Conservation (phyloP, 2,113 vertebrate genomes). For the Notiomystis cincta region DNA sequence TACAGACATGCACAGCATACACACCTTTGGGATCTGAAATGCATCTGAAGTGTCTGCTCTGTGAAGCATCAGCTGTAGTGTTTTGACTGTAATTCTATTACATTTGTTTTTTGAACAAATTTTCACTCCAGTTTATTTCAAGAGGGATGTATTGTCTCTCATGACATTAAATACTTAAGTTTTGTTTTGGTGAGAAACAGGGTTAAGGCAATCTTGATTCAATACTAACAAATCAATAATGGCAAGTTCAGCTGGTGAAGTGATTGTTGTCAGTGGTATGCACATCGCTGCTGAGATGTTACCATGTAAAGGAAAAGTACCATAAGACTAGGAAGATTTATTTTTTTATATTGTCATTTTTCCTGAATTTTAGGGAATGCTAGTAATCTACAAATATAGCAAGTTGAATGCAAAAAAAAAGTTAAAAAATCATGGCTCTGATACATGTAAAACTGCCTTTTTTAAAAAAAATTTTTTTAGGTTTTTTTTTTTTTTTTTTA, state of each 20-base stretch:
- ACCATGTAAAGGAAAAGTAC: not conserved
- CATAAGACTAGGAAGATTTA: not conserved
- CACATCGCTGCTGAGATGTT: not conserved
- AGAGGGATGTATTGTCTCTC: not conserved
- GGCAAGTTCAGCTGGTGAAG: not conserved
- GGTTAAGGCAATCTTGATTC: not conserved
- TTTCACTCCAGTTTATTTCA: not conserved
- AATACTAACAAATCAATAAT: not conserved
- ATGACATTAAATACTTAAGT: not conserved
- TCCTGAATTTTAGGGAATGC: not conserved
- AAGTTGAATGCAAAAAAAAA: not conserved
- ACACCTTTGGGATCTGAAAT: not conserved
- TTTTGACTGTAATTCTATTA: not conserved
- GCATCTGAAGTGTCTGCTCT: not conserved
- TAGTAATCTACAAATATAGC: not conserved
- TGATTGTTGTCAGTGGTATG: not conserved
- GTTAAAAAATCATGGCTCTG: not conserved
- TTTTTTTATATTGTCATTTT: not conserved
- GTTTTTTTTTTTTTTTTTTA: accelerated
- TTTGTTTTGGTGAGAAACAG: not conserved
- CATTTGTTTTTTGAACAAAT: not conserved
- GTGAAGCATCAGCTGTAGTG: not conserved
- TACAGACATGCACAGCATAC: not conserved
- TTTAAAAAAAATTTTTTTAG: too few relatives aligned
- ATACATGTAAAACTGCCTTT: not conserved